These are phyloP conservation scores for Carterocephalus palaemon DNA, from an alignment of 2,888 invertebrate genomes.

Conservation along the genomic window DNA sequence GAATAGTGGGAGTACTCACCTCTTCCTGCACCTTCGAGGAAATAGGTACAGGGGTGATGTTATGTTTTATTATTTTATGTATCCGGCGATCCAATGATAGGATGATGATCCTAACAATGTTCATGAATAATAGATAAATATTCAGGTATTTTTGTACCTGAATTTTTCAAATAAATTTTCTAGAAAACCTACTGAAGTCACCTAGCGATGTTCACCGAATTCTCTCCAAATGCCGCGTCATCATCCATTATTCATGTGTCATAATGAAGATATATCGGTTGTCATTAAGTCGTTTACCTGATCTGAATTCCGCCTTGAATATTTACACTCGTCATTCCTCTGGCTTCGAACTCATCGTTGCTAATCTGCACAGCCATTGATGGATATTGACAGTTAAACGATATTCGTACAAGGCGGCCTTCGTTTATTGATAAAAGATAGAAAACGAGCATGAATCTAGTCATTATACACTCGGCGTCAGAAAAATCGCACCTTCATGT, in stretches of 20 bases:
- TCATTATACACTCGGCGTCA: too few relatives aligned
- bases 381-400: conserved; percentile 26
- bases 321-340: conserved; percentile 45
- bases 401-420: conserved; percentile 8
- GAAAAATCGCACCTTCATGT: too few relatives aligned
- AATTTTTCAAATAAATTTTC: background rate
- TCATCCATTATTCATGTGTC: conserved; percentile 55
- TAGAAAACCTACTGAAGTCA: background rate
- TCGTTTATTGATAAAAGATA: background rate
- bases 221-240: conserved; percentile 34
- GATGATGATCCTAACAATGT: too few relatives aligned
- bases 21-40: too few relatives aligned
- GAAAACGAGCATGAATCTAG: background rate
- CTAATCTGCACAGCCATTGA: conserved; percentile 25
- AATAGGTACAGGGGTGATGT: too few relatives aligned
- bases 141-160: too few relatives aligned
- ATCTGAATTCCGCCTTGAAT: conserved; percentile 43
- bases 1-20: too few relatives aligned
- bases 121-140: too few relatives aligned
- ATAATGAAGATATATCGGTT: conserved; percentile 54
- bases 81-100: too few relatives aligned
- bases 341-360: conserved; percentile 30
- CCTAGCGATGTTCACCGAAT: conserved; percentile 27
- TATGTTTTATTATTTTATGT: too few relatives aligned
- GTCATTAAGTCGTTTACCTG: conserved; percentile 55